Base-by-base conservation (phyloP, 2,888 invertebrate genomes). In the Pyrrhia umbra region DNA sequence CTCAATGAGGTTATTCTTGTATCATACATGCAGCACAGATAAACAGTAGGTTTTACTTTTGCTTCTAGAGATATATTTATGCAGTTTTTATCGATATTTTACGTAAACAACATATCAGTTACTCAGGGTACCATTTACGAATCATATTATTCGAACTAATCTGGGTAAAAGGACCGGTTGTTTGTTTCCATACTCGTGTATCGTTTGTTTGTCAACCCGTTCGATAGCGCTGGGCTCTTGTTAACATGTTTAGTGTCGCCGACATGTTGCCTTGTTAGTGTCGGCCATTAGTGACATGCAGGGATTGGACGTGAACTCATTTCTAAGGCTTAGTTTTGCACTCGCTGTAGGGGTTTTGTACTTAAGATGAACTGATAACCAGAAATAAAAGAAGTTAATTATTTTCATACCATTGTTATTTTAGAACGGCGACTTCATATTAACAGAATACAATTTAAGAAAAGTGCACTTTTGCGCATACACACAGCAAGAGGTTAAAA, bases 211-310 rank as follows among this genome's bases (percentile, higher is more conserved):
- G 64, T 68, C 61, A 75, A 72, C 56, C 27, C 43, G 45, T 61
- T 64, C 49, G 56, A 62, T 51, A 62, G 55, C 39, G 42, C 40
- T 25, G 18, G 18, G 21, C 56, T 47, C 50, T 59, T 52, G 63
- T 75, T 75, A 64, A 57, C 60, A 68, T 66, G 57, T 71, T 62
- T 67, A 47, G 57, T 62, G 67, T 51, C 50, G 46, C n/a, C 46
- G 62, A 58, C 68, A 68, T 55, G 73, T 59, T 59, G 58, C 62
- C 71, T 73, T 68, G 72, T 72, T 72, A 72, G 46, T 59, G 68
- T 58, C 68, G 55, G 21, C 50, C 47, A 73, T 72, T 72, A 72
- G 42, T 73, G 73, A 62, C 51, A 43, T 62, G 23, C 51, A n/a
- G 57, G 40, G 34, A 51, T 46, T 43, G 55, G 67, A 72, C 67